A percentile compares a stretch with the other conserved stretches of the same genome.
Evolutionary conservation across 2,113 vertebrate genomes (phyloP).

Genomic region (Sylvia atricapilla): DNA sequence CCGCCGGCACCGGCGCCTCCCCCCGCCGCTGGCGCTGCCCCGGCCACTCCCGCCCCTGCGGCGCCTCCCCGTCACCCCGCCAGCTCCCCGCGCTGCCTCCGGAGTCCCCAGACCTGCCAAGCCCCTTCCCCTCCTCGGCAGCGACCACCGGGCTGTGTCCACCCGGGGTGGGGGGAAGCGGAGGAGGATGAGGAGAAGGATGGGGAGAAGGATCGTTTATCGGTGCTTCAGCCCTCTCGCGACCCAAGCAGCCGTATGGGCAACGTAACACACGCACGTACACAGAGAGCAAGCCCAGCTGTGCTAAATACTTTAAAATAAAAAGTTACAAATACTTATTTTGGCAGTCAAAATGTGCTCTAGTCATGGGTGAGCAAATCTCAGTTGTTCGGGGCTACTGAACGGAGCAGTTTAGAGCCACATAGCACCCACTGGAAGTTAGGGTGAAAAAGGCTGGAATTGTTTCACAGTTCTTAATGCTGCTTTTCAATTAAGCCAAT

Average conservation of each 20-base stretch:
- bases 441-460: neutral
- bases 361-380: neutral
- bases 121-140: neutral
- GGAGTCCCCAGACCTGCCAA: neutral
- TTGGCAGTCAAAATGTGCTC: neutral
- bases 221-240: neutral
- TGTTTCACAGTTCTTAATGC: neutral
- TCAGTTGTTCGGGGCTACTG: neutral
- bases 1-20: neutral
- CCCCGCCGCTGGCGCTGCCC: neutral
- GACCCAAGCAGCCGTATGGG: neutral
- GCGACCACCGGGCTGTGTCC: neutral
- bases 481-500: neutral
- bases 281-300: neutral
- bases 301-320: too few species aligned
- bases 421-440: neutral
- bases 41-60: neutral
- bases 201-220: neutral
- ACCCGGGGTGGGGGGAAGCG: neutral
- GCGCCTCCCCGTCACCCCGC: neutral
- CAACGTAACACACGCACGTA: neutral
- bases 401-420: neutral
- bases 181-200: neutral
- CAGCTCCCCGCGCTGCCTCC: slow-evolving; percentile 6
- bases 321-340: neutral